Conservation (phyloP, 2,888 invertebrate species). For the Pollenia griseotomentosa region DNA sequence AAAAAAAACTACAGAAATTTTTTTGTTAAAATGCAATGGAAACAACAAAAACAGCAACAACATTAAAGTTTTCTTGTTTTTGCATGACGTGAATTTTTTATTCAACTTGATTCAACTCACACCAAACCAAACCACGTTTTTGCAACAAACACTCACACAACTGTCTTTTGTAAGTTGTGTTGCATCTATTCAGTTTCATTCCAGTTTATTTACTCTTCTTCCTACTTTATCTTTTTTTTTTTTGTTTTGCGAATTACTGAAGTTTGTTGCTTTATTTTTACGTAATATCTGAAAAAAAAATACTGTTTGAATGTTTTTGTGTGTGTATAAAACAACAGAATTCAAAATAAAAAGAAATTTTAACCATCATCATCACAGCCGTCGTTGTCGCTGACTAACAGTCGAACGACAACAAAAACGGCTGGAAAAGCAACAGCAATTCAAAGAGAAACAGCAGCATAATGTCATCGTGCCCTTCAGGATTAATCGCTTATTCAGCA, state of each 20-base stretch:
- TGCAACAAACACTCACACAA: slow-evolving; percentile 28
- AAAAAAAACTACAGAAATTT: slow-evolving; percentile 22
- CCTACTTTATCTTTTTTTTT: too few species aligned
- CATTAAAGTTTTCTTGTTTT: slow-evolving; percentile 49
- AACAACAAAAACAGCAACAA: slow-evolving; percentile 32
- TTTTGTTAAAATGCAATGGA: slow-evolving; percentile 51
- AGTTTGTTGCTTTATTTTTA: slow-evolving; percentile 46
- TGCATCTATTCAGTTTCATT: slow-evolving; percentile 46
- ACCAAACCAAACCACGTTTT: slow-evolving; percentile 24
- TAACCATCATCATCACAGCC: slow-evolving; percentile 52
- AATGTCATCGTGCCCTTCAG: slow-evolving; percentile 79
- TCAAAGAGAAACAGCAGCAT: slow-evolving; percentile 50
- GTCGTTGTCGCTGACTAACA: slow-evolving; percentile 32
- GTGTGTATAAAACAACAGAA: slow-evolving; percentile 29
- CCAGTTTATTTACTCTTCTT: slow-evolving; percentile 53
- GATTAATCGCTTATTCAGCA: slow-evolving; percentile 84
- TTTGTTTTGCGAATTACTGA: slow-evolving; percentile 4
- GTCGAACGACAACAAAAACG: slow-evolving; percentile 42
- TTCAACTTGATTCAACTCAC: slow-evolving; percentile 32
- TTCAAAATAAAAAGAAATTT: slow-evolving; percentile 33
- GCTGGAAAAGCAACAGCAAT: slow-evolving; percentile 72
- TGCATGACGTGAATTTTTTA: slow-evolving; percentile 49
- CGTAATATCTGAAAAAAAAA: slow-evolving; percentile 25
- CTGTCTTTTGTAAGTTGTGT: slow-evolving; percentile 39
- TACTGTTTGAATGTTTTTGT: slow-evolving; percentile 14